Conservation (phyloP, 2,113 vertebrate genomes). For the Urocitellus parryii region DNA sequence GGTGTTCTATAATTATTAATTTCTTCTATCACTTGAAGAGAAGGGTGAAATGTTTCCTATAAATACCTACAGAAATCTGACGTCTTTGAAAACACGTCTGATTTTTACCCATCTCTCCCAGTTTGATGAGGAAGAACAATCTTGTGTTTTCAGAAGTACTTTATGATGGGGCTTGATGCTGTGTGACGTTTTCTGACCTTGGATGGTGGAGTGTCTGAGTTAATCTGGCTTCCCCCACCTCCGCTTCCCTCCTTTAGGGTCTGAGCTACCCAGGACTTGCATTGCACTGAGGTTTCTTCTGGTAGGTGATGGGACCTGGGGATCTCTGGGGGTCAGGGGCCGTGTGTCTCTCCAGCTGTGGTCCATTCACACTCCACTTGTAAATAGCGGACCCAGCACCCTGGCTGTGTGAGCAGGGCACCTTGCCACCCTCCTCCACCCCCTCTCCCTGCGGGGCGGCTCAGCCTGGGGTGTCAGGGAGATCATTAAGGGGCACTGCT, state of each 20-base stretch:
- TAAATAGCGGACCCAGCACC: constrained; percentile 68
- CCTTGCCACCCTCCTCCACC: constrained; percentile 14
- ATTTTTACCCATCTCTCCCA: background rate
- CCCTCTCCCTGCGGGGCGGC: constrained; percentile 61
- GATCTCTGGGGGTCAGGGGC: constrained; percentile 56
- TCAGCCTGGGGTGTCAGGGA: constrained; percentile 85
- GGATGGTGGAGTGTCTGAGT: rapidly evolving
- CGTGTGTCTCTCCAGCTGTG: background rate
- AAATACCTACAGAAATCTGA: background rate
- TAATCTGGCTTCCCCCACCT: background rate
- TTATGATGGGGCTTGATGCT: rapidly evolving
- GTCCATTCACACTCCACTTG: background rate
- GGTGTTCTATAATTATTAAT: background rate
- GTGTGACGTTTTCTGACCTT: rapidly evolving
- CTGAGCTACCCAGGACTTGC: background rate
- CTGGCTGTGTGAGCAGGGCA: constrained; percentile 60
- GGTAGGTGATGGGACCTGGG: constrained; percentile 66
- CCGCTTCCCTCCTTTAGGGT: background rate
- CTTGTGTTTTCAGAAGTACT: background rate
- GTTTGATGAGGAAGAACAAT: background rate
- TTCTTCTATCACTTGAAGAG: background rate
- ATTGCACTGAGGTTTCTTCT: background rate
- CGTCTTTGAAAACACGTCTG: background rate
- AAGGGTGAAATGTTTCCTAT: background rate
- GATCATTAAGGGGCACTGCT: constrained; percentile 83